Base-by-base conservation (phyloP, 2,888 invertebrate species). In the Patella ulyssiponensis region DNA sequence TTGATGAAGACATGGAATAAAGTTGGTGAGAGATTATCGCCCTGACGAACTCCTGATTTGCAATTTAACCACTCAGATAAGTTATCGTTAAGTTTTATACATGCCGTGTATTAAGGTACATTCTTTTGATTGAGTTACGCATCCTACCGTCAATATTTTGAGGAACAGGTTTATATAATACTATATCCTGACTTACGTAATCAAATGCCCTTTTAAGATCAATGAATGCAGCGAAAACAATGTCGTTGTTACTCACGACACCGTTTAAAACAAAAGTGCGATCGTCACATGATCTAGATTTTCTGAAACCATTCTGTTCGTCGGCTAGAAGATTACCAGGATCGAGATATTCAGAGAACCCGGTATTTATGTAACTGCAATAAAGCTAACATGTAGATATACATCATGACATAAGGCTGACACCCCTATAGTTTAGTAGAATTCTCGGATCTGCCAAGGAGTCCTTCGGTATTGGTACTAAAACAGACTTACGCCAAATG, bases 221-320 rank as follows among this genome's bases (percentile, higher is more conserved):
- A 44, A 71, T 17, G 71, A 71, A 71, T 0, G 71, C 27, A 17
- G 51, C 71, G 44, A 71, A 71, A 23, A 51, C 51, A 20, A 27
- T 23, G 33, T 15, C 23, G 17, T 27, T 15, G 71, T 71, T 71
- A n/a, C 71, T 17, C 23, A 27, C 27, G 33, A 71, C 27, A 23
- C 27, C 23, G 33, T 33, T 44, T 17, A 71, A 27, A n/a, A 27
- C 51, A 51, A 23, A 71, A n/a, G 23, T 14, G 27, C 23, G 71
- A 52, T 73, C 53, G 7, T 44, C 27, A 73, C 73, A 53, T 51
- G 20, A 73, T 3, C 73, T 23, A 17, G 23, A 23, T 54, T 51
- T 23, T 17, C 53, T n/a, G 23, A 73, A 73, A 51, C 73, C 73
- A 54, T 73, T 73, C 54, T 73, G 73, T 73, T 73, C 73, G 53